A percentile compares a stretch with the other conserved stretches of the same genome.
Conservation (phyloP, 2,113 vertebrate species). For the Eulemur macaco region DNA sequence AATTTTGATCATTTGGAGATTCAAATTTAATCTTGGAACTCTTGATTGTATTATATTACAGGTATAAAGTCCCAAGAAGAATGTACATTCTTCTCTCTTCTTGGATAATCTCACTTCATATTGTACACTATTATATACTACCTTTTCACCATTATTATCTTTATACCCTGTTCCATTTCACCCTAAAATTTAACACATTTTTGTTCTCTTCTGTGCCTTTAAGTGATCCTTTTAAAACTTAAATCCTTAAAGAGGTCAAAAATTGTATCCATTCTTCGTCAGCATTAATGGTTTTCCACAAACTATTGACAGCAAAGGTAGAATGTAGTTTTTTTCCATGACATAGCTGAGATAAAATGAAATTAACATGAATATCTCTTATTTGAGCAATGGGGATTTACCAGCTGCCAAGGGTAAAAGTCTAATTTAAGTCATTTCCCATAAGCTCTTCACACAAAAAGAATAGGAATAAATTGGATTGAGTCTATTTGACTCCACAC, state of each 20-base stretch:
- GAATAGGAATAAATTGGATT: background rate
- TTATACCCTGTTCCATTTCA: background rate
- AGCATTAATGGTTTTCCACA: background rate
- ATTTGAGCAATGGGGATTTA: background rate
- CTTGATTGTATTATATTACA: background rate
- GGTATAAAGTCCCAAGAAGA: background rate
- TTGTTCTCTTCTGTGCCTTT: background rate
- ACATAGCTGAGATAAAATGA: background rate
- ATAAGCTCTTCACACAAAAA: conserved; percentile 6
- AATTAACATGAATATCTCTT: background rate
- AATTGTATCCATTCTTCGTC: background rate
- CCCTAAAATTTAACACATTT: background rate
- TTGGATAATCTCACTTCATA: background rate
- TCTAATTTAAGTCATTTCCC: background rate
- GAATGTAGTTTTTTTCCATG: background rate
- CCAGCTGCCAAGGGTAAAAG: background rate
- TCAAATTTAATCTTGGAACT: background rate
- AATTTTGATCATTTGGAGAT: background rate
- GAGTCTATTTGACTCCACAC: background rate
- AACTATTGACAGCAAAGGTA: background rate
- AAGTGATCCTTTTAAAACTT: background rate
- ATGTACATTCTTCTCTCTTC: background rate
- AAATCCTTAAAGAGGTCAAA: background rate
- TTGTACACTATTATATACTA: background rate
- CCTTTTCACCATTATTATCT: background rate